Percentiles rank a stretch among this genome's conserved stretches.
These are phyloP conservation scores for Cremastinae sp. DNA, from an alignment of 2,888 invertebrate genomes.

Conservation along the genomic window DNA sequence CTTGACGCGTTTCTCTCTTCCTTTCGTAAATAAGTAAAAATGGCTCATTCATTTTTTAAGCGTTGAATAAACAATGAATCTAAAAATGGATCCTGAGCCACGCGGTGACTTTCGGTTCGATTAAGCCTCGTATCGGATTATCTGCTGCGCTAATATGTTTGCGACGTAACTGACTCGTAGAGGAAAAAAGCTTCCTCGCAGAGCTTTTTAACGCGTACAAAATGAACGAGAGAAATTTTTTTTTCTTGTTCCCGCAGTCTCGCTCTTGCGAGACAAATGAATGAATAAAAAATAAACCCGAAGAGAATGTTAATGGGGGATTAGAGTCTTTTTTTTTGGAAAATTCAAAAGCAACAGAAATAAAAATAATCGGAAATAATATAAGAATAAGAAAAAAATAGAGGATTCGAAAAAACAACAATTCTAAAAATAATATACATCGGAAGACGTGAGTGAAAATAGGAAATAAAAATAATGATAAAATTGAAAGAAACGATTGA, in stretches of 20 bases:
- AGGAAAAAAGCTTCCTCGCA: conserved; percentile 9
- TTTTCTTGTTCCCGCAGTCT: no score
- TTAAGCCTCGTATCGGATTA: conserved; percentile 53
- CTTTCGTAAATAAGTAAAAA: no score
- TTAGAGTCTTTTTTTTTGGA: no score
- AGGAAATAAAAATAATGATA: no score
- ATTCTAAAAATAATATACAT: background rate
- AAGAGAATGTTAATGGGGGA: background rate
- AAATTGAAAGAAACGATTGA: no score
- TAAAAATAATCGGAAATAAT: no score
- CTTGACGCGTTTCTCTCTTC: no score
- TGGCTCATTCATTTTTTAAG: conserved; percentile 29
- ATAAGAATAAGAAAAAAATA: no score
- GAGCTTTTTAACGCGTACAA: conserved; percentile 17
- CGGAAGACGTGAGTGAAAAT: background rate
- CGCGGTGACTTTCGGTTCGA: conserved; percentile 34
- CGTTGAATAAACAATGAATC: conserved; percentile 38
- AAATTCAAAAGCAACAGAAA: no score
- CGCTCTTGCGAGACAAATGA: no score
- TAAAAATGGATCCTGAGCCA: conserved; percentile 40
- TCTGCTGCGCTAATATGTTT: conserved; percentile 43
- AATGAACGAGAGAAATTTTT: conserved; percentile 9
- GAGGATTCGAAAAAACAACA: background rate
- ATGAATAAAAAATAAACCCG: background rate
- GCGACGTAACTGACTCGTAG: conserved; percentile 24